Evolutionary conservation across 2,888 invertebrate species (phyloP).

Genomic region (Tenthredo livida): DNA sequence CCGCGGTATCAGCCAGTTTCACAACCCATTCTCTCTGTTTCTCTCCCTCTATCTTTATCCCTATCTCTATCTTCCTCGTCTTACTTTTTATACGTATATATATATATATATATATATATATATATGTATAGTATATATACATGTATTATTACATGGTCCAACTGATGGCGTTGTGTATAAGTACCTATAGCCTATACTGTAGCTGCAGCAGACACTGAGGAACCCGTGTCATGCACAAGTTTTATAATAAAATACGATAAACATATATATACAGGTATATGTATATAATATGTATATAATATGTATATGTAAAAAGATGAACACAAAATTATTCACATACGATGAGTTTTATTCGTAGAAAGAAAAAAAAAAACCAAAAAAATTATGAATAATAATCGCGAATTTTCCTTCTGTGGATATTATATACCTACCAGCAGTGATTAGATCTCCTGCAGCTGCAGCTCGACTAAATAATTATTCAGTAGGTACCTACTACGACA

Average conservation of each 20-base stretch:
- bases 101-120: background rate
- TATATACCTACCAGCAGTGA: too few species aligned
- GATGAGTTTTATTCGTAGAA: too few species aligned
- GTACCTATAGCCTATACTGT: background rate
- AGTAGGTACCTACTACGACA: too few species aligned
- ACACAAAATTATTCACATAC: too few species aligned
- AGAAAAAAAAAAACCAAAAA: too few species aligned
- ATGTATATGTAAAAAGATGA: background rate
- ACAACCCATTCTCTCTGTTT: background rate
- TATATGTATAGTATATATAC: background rate
- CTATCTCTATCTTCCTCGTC: background rate
- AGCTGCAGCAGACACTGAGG: background rate
- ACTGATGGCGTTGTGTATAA: background rate
- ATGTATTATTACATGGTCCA: background rate
- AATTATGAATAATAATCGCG: too few species aligned
- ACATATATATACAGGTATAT: background rate
- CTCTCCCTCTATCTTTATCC: background rate
- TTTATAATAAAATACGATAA: background rate
- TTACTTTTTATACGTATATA: background rate
- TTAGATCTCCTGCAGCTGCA: too few species aligned
- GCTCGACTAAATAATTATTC: too few species aligned
- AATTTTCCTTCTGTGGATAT: too few species aligned
- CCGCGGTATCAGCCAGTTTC: constrained; percentile 9
- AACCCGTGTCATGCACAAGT: background rate
- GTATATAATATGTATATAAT: too few species aligned